These are phyloP conservation scores for Microplitis mediator DNA, from an alignment of 1,140 invertebrate genomes.

Conservation along the genomic window DNA sequence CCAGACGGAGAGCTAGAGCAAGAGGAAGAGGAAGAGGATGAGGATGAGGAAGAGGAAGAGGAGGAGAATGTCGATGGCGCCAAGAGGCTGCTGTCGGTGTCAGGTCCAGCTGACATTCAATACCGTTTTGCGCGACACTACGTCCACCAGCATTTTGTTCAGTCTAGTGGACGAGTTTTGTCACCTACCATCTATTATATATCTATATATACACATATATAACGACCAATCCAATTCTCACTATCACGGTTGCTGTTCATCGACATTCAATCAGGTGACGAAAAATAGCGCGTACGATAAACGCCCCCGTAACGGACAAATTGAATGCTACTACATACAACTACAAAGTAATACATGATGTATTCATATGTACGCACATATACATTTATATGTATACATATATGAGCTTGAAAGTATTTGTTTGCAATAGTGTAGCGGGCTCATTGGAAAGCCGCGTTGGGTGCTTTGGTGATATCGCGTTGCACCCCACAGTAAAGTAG, in stretches of 20 bases:
- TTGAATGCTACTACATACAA: neutral
- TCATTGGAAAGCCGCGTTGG: conserved; percentile 9
- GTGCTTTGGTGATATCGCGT: neutral
- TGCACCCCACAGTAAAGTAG: conserved; percentile 20
- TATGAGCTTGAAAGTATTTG: too few species aligned
- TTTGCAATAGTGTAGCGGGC: neutral
- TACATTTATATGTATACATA: too few species aligned
- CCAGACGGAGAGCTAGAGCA: neutral
- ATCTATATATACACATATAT: neutral
- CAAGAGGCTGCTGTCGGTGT: conserved; percentile 17
- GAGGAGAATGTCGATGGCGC: conserved; percentile 13
- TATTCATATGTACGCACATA: too few species aligned
- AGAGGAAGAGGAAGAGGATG: neutral
- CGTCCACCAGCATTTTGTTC: conserved; percentile 11
- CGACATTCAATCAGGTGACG: conserved; percentile 10
- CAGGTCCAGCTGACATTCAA: conserved; percentile 21
- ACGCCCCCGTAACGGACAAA: conserved; percentile 5
- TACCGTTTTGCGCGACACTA: neutral
- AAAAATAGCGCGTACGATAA: conserved; percentile 12
- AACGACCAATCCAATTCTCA: too few species aligned
- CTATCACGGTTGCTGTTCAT: neutral
- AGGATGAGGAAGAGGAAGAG: neutral
- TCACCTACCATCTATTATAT: neutral
- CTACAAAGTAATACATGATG: too few species aligned
- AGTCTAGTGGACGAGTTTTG: conserved; percentile 18